Evolutionary conservation across 2,113 vertebrate species (phyloP), one percentile per base, ranked within the genome.

Genomic region (Ailurus styani): DNA sequence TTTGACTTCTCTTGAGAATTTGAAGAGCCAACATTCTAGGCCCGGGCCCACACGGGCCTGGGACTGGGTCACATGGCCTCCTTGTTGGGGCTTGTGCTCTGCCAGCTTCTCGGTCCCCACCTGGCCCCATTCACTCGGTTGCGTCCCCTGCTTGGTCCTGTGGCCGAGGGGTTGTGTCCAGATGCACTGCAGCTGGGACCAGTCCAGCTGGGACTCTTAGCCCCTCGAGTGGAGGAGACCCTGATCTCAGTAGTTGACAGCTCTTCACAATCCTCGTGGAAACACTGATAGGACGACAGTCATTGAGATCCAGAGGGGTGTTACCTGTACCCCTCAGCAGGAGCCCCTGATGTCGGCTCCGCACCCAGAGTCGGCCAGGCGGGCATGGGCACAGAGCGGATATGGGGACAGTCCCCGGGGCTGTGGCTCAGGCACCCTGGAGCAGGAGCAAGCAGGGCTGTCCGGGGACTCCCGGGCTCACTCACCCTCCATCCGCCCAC

Each of bases 261-360:
- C 0, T 1, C n/a, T 85, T 57, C 62, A 29, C 40, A 79, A 60
- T 4, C 23, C 14, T 13, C 11, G 4, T 0, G 0, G 27, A 81
- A 31, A n/a, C 27, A 66, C n/a, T 12, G 55, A 5, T 0, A 4
- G 12, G 34, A 45, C n/a, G n/a, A 6, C 11, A 8, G 1, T 27
- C 9, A 6, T 82, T 2, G 4, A 31, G 82, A 6, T n/a, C 50
- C 64, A 2, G 0, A 7, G 89, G 72, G 57, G 3, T 8, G 1
- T 25, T 31, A 0, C 40, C 31, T 1, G 1, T 5, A 0, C 11
- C 4, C 52, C 12, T 2, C 5, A 13, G 87, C 68, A 5, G 27
- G 64, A 21, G 25, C 23, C 4, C 18, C 42, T 18, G 25, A 11
- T 6, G 7, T 12, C 3, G 25, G 21, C n/a, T 23, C 23, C 8